Base-by-base conservation (phyloP, 2,888 invertebrate species). In the Drosophila pegasa region DNA sequence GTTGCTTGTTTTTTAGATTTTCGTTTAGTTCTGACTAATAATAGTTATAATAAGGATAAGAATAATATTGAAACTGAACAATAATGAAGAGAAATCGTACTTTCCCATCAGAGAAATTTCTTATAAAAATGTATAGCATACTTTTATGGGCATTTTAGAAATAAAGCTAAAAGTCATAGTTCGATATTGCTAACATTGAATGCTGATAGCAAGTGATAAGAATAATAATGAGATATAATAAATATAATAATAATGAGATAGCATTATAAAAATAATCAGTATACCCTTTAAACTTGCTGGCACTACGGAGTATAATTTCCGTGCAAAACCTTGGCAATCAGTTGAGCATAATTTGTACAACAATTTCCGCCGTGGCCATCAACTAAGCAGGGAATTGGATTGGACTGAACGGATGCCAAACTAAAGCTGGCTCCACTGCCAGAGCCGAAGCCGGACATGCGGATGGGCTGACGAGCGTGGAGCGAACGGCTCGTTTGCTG, bases 321-420 rank as follows among this genome's bases (percentile, higher is more conserved):
- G 51, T 61, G 55, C n/a, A 55, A 71, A 67, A 27, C 62, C 65
- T 56, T 66, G 78, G 72, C 67, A 86, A 71, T 78, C 82, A 78
- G 47, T 66, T 55, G 61, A 75, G 79, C 80, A 80, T 80, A 78
- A 80, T 85, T 82, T 78, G 76, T 75, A 71, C 70, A 82, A 72
- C 82, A 80, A 75, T 80, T 82, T 85, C 78, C 80, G 78, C 51
- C 57, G 43, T 65, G 45, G 20, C 51, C 67, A 37, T 51, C 48
- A 48, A 29, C 45, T 57, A 57, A 62, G 50, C 40, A 55, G 50
- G 38, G 68, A 68, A 52, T 45, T 51, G 48, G 61, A 51, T 35
- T 55, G 38, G 54, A 16, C 50, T 45, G 50, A 63, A 56, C 62
- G 75, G 67, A 75, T 71, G 33, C 51, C 45, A 25, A 58, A 55